A percentile compares a stretch with the other conserved stretches of the same genome.
Conservation (phyloP, 2,888 invertebrate genomes). For the Drosophila koepferae region DNA sequence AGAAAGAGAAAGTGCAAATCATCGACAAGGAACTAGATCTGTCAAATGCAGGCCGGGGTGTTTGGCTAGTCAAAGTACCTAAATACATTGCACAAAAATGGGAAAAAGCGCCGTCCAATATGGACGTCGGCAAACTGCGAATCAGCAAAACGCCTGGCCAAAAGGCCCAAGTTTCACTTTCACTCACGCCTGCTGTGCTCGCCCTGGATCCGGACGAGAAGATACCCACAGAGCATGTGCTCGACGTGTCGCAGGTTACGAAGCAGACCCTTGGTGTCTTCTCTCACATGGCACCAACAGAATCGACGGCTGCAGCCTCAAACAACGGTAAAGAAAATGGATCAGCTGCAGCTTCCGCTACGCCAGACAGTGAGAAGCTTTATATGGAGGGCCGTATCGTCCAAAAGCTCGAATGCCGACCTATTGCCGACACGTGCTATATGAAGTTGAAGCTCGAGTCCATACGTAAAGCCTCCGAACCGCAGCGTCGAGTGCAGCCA, state of each 20-base stretch:
- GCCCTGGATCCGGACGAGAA: slow-evolving; percentile 92
- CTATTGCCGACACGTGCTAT: slow-evolving; percentile 94
- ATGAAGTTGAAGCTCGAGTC: slow-evolving; percentile 96
- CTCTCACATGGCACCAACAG: slow-evolving; percentile 89
- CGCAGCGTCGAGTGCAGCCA: slow-evolving; percentile 93
- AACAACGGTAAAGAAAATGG: slow-evolving; percentile 65
- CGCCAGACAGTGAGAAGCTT: slow-evolving; percentile 93
- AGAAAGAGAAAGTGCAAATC: slow-evolving; percentile 86
- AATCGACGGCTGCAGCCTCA: slow-evolving; percentile 84
- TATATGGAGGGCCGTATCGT: slow-evolving; percentile 97
- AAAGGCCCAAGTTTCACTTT: slow-evolving; percentile 94
- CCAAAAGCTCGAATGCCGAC: slow-evolving; percentile 97
- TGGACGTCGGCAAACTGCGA: slow-evolving; percentile 96
- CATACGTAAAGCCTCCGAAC: slow-evolving; percentile 94
- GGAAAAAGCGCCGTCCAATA: slow-evolving; percentile 95
- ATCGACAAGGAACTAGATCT: slow-evolving; percentile 94
- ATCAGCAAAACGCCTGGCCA: slow-evolving; percentile 93
- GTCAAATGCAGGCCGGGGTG: slow-evolving; percentile 94
- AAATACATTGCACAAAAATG: slow-evolving; percentile 98
- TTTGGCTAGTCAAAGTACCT: slow-evolving; percentile 98
- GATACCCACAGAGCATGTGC: slow-evolving; percentile 96
- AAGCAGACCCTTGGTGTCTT: slow-evolving; percentile 97
- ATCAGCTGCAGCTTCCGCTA: slow-evolving; percentile 85
- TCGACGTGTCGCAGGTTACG: slow-evolving; percentile 95
- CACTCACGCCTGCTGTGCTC: slow-evolving; percentile 92